These are phyloP conservation scores for Lathronympha strigana DNA, from an alignment of 2,888 invertebrate species.

Conservation along the genomic window DNA sequence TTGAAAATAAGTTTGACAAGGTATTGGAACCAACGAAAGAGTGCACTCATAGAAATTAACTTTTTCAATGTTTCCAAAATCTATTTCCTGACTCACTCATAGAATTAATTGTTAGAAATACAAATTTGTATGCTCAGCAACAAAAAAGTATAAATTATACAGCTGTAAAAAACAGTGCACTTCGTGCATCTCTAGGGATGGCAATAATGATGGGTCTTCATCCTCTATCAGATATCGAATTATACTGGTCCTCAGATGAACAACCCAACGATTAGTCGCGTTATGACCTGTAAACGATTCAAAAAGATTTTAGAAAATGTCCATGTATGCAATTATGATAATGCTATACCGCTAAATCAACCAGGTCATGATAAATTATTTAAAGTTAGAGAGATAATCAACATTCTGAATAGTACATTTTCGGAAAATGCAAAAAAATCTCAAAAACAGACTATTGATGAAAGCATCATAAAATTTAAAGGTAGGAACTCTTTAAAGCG, in stretches of 20 bases:
- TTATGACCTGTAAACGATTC: constrained; percentile 1
- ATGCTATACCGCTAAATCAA: neutral
- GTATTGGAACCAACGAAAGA: constrained; percentile 3
- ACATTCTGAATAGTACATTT: neutral
- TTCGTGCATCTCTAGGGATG: constrained; percentile 2
- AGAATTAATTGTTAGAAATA: neutral
- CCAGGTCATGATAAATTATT: neutral
- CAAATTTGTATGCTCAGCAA: too few species aligned
- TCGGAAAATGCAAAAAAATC: neutral
- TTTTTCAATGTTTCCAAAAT: neutral
- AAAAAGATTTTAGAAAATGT: constrained; percentile 7
- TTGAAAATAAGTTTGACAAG: constrained; percentile 1
- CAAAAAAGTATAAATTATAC: neutral
- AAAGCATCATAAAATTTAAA: neutral
- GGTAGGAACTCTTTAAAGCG: neutral
- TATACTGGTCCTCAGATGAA: constrained; percentile 5
- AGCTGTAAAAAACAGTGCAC: constrained; percentile 1
- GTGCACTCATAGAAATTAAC: neutral
- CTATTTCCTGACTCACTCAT: constrained; percentile 1
- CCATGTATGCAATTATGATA: neutral
- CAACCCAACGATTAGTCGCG: constrained; percentile 7
- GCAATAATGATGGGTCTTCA: constrained; percentile 7
- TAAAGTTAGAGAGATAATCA: constrained; percentile 1
- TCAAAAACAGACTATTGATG: neutral
- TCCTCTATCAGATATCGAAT: constrained; percentile 7